These are phyloP conservation scores for Parus major DNA, from an alignment of 2,113 vertebrate genomes.

Conservation along the genomic window DNA sequence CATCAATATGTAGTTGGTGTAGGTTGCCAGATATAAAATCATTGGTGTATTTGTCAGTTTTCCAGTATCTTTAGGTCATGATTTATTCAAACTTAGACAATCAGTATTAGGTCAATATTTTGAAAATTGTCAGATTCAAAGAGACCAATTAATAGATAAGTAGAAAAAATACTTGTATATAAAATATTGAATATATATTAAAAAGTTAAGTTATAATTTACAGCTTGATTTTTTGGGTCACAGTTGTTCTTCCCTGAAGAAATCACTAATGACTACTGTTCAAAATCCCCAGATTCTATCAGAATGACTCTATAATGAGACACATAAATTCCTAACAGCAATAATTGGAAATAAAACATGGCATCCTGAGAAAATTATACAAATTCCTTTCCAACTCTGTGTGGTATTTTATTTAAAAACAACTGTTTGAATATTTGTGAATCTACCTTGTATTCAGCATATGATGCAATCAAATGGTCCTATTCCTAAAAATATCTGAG, in stretches of 20 bases:
- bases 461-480: background rate
- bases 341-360: conserved; percentile 15
- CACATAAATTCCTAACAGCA: conserved; percentile 36
- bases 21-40: conserved; percentile 69
- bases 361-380: conserved; percentile 39
- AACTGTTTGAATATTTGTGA: conserved; percentile 10
- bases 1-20: conserved; percentile 51
- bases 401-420: background rate
- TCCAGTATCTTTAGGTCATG: conserved; percentile 51
- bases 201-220: conserved; percentile 52
- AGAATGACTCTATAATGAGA: conserved; percentile 50
- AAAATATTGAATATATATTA: conserved; percentile 30
- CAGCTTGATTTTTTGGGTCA: conserved; percentile 12
- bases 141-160: conserved; percentile 27
- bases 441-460: background rate
- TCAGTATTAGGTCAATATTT: conserved; percentile 51
- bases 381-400: background rate
- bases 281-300: conserved; percentile 36
- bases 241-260: conserved; percentile 43
- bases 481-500: background rate
- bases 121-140: conserved; percentile 48
- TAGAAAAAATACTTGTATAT: conserved; percentile 45
- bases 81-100: conserved; percentile 68
- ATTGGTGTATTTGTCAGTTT: conserved; percentile 65
- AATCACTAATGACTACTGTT: conserved; percentile 41